Base-by-base conservation (phyloP, 1,140 invertebrate species). In the Drosophila navojoa region DNA sequence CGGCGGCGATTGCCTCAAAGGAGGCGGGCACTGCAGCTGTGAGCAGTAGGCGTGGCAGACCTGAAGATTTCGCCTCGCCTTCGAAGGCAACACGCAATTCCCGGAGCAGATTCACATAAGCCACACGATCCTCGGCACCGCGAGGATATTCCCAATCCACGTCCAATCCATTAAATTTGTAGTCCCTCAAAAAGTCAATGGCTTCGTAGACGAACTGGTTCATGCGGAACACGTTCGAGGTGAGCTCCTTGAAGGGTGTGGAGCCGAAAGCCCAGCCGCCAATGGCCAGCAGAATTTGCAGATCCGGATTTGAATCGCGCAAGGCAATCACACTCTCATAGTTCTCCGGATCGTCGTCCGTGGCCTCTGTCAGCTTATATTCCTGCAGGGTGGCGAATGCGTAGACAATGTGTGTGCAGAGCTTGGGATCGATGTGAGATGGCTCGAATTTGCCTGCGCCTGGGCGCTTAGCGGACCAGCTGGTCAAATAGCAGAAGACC, bases 81-180 rank as follows among this genome's bases (percentile, higher is more conserved):
- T 98, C 97, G 89, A 98, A 98, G 0, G 97, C 97, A 13, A 97
- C 92, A 29, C 97, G 94, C 0, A 98, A 92, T 92, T 98, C 97
- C 19, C 79, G 76, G 25, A 98, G 92, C 1, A 98, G 93, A 90
- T 95, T 96, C 0, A 97, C 95, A 84, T 97, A 98, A 13, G 96
- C 95, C 1, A 95, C 93, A 40, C 96, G 94, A 87, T 99, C 98
- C 79, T 98, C 97, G 5, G 95, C 94, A 15, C 97, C 97, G 89
- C 97, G 94, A 3, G 98, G 98, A 92, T 98, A 98, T 93, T 99
- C 98, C 98, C 98, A 99, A 89, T 99, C 98, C 1, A 99, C 96
- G 79, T 99, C 98, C 61, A 92, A 92, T 5, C 98, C 98, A 89
- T 99, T 98, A 90, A 99, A 98, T 91, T 97, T 96, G 76, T 97